These are phyloP conservation scores for Scaeva pyrastri DNA, from an alignment of 2,888 invertebrate species.

Conservation along the genomic window DNA sequence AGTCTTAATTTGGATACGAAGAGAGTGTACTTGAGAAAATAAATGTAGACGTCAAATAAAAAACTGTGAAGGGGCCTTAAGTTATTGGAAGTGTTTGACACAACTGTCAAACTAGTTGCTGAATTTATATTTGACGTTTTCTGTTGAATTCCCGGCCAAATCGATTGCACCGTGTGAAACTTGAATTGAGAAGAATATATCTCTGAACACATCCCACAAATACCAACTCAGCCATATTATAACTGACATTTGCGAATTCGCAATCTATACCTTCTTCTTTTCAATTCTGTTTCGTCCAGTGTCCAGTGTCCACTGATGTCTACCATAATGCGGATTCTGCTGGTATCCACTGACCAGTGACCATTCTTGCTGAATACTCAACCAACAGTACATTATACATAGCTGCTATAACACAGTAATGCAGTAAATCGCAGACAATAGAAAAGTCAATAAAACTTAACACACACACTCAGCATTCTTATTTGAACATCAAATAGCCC, in stretches of 20 bases:
- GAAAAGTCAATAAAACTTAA: slow-evolving; percentile 74
- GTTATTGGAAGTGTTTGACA: slow-evolving; percentile 3
- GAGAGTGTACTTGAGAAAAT: slow-evolving; percentile 20
- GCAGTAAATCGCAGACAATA: slow-evolving; percentile 75
- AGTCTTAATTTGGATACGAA: slow-evolving; percentile 57
- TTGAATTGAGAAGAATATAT: slow-evolving; percentile 47
- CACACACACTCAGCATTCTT: background rate
- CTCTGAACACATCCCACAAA: slow-evolving; percentile 55
- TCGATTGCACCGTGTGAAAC: slow-evolving; percentile 48
- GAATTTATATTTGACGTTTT: too few relatives aligned
- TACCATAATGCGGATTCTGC: background rate
- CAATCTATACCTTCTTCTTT: slow-evolving; percentile 60
- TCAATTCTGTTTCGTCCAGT: slow-evolving; percentile 16
- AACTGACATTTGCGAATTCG: slow-evolving; percentile 69
- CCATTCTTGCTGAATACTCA: slow-evolving; percentile 44
- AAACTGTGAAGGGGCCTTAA: slow-evolving; percentile 23
- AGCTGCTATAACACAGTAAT: slow-evolving; percentile 66
- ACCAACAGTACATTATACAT: slow-evolving; percentile 34
- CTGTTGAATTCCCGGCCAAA: background rate
- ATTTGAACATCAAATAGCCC: slow-evolving; percentile 45
- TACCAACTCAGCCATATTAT: slow-evolving; percentile 50
- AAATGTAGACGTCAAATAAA: background rate
- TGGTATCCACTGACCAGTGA: slow-evolving; percentile 54
- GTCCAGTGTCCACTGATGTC: background rate
- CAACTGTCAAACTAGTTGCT: background rate